phyloP scores from a whole-genome alignment of 2,797 vertebrate species.

The Siniperca obscura region DNA sequence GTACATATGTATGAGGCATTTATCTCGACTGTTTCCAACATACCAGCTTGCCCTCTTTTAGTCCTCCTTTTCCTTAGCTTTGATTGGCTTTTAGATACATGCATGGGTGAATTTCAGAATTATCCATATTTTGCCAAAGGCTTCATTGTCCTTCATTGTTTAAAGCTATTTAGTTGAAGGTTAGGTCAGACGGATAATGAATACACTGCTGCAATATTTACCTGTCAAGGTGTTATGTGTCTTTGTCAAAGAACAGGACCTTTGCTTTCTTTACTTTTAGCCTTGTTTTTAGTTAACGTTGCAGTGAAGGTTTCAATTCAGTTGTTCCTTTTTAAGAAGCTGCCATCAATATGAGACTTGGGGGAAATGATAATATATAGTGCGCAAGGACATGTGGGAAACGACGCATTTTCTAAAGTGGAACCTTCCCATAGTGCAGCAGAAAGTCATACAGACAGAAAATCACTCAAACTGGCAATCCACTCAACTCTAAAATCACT shows the following conservation, averaged over 20 bases:
- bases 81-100: conserved; percentile 26
- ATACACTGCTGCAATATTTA: conserved; percentile 13
- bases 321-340: conserved; percentile 17
- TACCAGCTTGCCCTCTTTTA: conserved; percentile 5
- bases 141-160: conserved; percentile 5
- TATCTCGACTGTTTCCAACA: conserved; percentile 28
- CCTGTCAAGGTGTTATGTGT: not conserved
- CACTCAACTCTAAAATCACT: conserved; percentile 78
- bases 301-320: conserved; percentile 28
- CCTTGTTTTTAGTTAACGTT: conserved; percentile 45
- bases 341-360: conserved; percentile 5
- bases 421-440: conserved; percentile 46
- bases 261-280: not conserved
- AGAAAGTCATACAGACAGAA: conserved; percentile 61
- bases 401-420: conserved; percentile 64
- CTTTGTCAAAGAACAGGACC: conserved; percentile 7
- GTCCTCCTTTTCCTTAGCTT: not conserved
- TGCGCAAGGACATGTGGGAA: conserved; percentile 34
- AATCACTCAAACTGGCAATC: conserved; percentile 76
- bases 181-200: conserved; percentile 18
- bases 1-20: conserved; percentile 64
- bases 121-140: conserved; percentile 18
- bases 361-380: conserved; percentile 37
- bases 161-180: conserved; percentile 21
- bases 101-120: conserved; percentile 31